These are phyloP conservation scores for Penaeus indicus DNA, from an alignment of 1,140 invertebrate species.

Conservation along the genomic window DNA sequence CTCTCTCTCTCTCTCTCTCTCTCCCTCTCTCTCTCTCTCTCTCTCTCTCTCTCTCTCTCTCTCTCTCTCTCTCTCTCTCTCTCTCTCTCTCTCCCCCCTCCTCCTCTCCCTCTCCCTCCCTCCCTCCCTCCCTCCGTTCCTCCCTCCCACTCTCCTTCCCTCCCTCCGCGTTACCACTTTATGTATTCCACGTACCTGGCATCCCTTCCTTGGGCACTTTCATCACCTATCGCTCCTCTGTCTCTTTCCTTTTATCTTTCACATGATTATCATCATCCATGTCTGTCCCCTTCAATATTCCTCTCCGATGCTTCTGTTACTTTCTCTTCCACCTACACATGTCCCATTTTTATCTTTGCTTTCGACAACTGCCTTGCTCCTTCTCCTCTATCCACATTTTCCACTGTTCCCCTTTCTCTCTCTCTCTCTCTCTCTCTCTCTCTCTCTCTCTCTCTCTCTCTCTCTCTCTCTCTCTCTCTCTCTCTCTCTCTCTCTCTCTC, in stretches of 20 bases:
- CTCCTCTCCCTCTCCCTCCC: too few relatives aligned
- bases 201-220: conserved; percentile 13
- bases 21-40: too few relatives aligned
- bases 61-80: too few relatives aligned
- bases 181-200: background rate
- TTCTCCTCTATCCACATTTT: background rate
- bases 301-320: background rate
- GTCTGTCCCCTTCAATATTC: background rate
- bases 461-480: background rate
- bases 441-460: background rate
- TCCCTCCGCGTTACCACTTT: background rate
- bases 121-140: too few relatives aligned
- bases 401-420: background rate
- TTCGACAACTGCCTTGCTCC: background rate
- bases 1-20: background rate
- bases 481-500: background rate
- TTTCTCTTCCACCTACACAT: background rate
- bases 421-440: background rate
- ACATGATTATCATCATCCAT: background rate
- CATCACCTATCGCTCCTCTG: conserved; percentile 1
- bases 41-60: too few relatives aligned
- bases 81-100: too few relatives aligned
- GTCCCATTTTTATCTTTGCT: background rate
- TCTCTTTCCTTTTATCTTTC: conserved; percentile 17
- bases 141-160: too few relatives aligned